These are phyloP conservation scores for Rafetus swinhoei DNA, from an alignment of 2,113 vertebrate species.

Conservation along the genomic window DNA sequence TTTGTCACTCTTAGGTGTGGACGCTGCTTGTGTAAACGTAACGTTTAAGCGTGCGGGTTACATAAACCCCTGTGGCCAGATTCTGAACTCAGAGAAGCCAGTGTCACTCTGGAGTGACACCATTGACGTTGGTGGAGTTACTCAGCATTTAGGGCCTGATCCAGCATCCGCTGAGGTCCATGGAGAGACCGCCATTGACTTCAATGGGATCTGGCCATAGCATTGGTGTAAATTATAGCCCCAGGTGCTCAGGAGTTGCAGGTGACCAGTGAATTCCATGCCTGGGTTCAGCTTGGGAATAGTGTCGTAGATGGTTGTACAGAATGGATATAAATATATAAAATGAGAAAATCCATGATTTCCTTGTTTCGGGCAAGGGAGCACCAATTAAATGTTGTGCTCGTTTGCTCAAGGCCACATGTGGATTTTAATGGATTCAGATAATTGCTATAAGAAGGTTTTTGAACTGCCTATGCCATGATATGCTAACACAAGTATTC, in stretches of 20 bases:
- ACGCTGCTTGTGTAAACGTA: not conserved
- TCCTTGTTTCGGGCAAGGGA: not conserved
- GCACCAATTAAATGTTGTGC: not conserved
- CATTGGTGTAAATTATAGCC: not conserved
- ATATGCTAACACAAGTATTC: conserved; percentile 33
- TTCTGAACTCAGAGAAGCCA: not conserved
- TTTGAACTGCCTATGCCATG: not conserved
- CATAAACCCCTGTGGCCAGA: not conserved
- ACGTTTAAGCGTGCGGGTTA: not conserved
- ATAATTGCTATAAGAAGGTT: not conserved
- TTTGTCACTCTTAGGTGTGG: not conserved
- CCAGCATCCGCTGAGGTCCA: not conserved
- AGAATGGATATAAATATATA: not conserved
- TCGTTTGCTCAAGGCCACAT: not conserved
- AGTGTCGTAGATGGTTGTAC: not conserved
- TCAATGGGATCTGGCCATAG: not conserved
- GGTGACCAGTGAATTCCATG: not conserved
- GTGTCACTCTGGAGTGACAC: not conserved
- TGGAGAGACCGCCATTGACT: not conserved
- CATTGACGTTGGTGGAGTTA: not conserved
- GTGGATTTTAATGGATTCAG: conserved; percentile 10
- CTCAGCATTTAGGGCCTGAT: not conserved
- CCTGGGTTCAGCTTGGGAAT: not conserved
- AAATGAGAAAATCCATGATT: not conserved
- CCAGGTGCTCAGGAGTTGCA: not conserved